Base-by-base conservation (phyloP, 2,888 invertebrate species). In the Luperina nickerlii region DNA sequence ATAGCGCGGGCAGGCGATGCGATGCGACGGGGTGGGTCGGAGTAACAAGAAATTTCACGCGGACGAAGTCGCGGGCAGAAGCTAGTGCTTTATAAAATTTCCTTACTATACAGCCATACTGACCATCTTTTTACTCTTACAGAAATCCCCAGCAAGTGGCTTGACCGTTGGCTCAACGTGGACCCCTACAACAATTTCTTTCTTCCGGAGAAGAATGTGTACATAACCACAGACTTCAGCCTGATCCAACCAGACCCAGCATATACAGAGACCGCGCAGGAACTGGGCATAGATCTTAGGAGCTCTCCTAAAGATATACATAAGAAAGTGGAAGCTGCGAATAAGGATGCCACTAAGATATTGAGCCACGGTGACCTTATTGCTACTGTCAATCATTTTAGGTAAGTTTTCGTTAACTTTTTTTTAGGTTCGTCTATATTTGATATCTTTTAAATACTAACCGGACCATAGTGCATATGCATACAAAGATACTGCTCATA, bases 151-250 rank as follows among this genome's bases (percentile, higher is more conserved):
- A 65, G 93, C 5, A 96, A 97, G 20, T 98, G 98, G 98, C 92
- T 97, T 3, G 88, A 97, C 4, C 94, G 97, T 0, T 98, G 98
- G 98, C 90, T 97, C 24, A 95, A 94, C 15, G 97, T 97, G 0
- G 91, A 96, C 54, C 97, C 97, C 0, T 95, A 97, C 73, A 85
- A 96, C 0, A 97, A 97, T 54, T 98, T 98, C 91, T 97, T 97
- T 87, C 93, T 98, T 5, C 98, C 98, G 0, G 97, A 97, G 20
- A 97, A 98, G 51, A 99, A 99, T 94, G 95, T 97, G 15, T 99
- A 98, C 92, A 97, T 99, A 57, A 97, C 98, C 0, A 97, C 97
- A 2, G 97, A 98, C 93, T 98, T 99, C 91, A 95, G 94, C 20
- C 92, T 98, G 51, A 92, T 98, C 8, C 93, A 97, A 0, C 93